These are phyloP conservation scores for Aramus guarauna DNA, from an alignment of 2,113 vertebrate genomes.

Conservation along the genomic window DNA sequence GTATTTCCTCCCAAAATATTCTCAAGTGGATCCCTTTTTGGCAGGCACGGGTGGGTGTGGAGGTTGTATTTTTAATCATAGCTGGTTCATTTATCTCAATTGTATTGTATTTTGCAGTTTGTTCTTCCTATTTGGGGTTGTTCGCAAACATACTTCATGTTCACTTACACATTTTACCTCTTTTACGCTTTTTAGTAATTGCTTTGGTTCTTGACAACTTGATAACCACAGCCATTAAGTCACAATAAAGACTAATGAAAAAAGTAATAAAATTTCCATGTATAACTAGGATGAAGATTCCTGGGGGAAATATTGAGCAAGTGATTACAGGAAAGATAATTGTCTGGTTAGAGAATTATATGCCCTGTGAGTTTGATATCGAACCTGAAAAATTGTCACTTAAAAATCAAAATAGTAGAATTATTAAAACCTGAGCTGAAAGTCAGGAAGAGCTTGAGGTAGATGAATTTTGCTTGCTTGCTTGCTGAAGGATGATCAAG, in stretches of 20 bases:
- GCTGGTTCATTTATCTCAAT: constrained; percentile 1
- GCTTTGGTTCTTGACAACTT: constrained; percentile 55
- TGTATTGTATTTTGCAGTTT: background rate
- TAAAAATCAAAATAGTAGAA: constrained; percentile 41
- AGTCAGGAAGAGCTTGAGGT: background rate
- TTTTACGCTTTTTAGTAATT: constrained; percentile 55
- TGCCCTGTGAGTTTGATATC: constrained; percentile 56
- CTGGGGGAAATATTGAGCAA: constrained; percentile 62
- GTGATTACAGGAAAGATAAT: constrained; percentile 71
- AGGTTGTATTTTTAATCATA: background rate
- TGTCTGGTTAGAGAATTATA: constrained; percentile 71
- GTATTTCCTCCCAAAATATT: background rate
- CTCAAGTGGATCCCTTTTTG: background rate
- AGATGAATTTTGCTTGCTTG: background rate
- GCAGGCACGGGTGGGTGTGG: background rate
- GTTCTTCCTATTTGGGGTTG: background rate
- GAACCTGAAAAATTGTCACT: constrained; percentile 49
- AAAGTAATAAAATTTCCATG: constrained; percentile 66
- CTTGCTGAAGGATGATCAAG: background rate
- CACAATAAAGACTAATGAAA: constrained; percentile 64
- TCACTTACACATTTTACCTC: background rate
- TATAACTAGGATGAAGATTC: constrained; percentile 69
- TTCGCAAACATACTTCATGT: constrained; percentile 7
- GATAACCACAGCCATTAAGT: constrained; percentile 48
- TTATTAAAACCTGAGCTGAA: background rate